Evolutionary conservation across 92 coral and sea anemone genomes (phyloP).

Genomic region (Nematostella vectensis): DNA sequence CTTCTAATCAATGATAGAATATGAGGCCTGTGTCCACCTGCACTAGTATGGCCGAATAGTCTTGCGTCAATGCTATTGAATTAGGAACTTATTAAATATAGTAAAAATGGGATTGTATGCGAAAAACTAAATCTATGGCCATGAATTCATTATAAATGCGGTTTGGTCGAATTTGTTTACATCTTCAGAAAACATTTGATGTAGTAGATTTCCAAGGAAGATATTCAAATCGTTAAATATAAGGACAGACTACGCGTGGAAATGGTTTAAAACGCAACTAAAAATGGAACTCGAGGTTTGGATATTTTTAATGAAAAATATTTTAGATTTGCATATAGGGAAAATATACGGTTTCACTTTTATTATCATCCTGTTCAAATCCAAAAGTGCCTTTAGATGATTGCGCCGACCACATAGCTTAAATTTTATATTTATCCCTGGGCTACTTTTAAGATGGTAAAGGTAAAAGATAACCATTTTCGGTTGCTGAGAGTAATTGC

Average conservation of each 20-base stretch:
- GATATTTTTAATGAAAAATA: no score
- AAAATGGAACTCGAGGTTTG: background rate
- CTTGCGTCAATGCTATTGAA: constrained; percentile 24
- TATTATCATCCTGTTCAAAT: no score
- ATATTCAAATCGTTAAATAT: no score
- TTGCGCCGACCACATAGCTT: no score
- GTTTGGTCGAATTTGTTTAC: background rate
- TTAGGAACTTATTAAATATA: constrained; percentile 11
- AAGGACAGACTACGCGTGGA: no score
- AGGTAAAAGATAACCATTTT: background rate
- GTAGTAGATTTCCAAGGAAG: no score
- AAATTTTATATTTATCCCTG: no score
- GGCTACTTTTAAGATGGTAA: background rate
- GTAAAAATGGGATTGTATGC: constrained; percentile 14
- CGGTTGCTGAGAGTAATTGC: background rate
- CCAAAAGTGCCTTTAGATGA: no score
- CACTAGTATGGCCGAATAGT: constrained; percentile 4
- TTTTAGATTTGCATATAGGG: no score
- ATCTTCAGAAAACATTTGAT: background rate
- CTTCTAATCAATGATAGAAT: background rate
- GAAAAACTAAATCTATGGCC: background rate
- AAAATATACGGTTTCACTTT: no score
- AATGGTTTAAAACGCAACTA: background rate
- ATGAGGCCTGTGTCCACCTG: constrained; percentile 14
- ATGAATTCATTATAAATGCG: constrained; percentile 1